Conservation (phyloP, 2,888 invertebrate species). For the Meiosimyza decipiens region DNA sequence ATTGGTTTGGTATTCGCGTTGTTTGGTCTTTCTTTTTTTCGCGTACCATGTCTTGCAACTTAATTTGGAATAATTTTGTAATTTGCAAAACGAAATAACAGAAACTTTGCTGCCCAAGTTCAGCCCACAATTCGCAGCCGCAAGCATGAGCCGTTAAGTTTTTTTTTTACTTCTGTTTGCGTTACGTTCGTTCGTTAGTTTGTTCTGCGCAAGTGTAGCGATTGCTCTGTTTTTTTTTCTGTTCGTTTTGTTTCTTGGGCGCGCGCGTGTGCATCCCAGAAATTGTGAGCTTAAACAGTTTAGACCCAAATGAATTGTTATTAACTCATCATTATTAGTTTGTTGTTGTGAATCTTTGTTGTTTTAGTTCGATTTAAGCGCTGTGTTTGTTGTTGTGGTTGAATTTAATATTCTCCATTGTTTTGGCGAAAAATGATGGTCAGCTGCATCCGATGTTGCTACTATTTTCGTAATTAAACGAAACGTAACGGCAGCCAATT, state of each 20-base stretch:
- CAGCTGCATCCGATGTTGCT: conserved; percentile 31
- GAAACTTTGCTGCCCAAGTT: no score
- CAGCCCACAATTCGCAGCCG: conserved; percentile 16
- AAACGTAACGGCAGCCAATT: conserved; percentile 61
- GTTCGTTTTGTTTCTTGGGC: neutral
- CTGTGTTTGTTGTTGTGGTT: neutral
- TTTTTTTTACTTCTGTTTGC: conserved; percentile 20
- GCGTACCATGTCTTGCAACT: no score
- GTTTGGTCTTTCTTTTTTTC: no score
- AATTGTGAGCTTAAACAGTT: neutral
- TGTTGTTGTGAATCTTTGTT: neutral
- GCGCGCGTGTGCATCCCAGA: conserved; percentile 8
- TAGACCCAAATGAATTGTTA: conserved; percentile 15
- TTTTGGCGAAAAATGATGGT: conserved; percentile 38
- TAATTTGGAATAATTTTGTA: no score
- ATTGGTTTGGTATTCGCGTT: no score
- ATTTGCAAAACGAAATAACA: no score
- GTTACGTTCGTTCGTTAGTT: no score
- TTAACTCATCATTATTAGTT: conserved; percentile 19
- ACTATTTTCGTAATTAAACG: conserved; percentile 52
- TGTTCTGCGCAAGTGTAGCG: neutral
- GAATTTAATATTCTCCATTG: conserved; percentile 23
- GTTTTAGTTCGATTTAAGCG: neutral
- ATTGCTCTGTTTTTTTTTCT: conserved; percentile 39
- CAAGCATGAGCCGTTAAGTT: conserved; percentile 28